These are phyloP conservation scores for fruit fly (Drosophila melanogaster) DNA, from an alignment of 1,140 invertebrate genomes.

Conservation along the genomic window Release_6_plus_ISO1_MT NT_033779.5:16170501-16171000, in stretches of 20 bases:
- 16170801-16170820: constrained; percentile 69
- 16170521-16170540: constrained; percentile 21
- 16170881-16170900: constrained; percentile 60
- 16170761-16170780: constrained; percentile 67
- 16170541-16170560: constrained; percentile 51
- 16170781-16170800: constrained; percentile 62
- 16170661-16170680: constrained; percentile 7
- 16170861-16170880: constrained; percentile 62
- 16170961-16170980: constrained; percentile 34
- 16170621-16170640: constrained; percentile 15
- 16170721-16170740: constrained; percentile 72
- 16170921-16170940: constrained; percentile 72
- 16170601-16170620: constrained; percentile 69
- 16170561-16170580: constrained; percentile 70
- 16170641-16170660: constrained; percentile 1
- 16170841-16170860: constrained; percentile 70
- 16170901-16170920: constrained; percentile 70
- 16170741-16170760: constrained; percentile 73
- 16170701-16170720: constrained; percentile 54
- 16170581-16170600: constrained; percentile 68
- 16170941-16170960: constrained; percentile 33
- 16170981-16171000: constrained; percentile 25
- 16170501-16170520: constrained; percentile 16
- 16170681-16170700: constrained; percentile 19
- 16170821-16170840: constrained; percentile 66